Base-by-base conservation (phyloP, 1,140 invertebrate genomes). In the Drosophila paulistorum region DNA sequence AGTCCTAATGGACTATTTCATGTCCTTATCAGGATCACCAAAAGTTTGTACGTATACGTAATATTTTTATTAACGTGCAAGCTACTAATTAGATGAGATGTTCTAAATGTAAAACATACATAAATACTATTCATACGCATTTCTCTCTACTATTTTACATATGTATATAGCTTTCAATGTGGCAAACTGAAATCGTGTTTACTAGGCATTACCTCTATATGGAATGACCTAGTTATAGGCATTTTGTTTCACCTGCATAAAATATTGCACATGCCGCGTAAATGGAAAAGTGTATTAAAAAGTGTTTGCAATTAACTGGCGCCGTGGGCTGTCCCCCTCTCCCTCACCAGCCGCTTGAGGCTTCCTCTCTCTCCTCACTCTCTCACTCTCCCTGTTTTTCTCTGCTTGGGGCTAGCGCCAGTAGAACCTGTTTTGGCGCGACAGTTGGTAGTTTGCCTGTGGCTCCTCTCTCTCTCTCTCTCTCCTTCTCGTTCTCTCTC, bases 271-370 rank as follows among this genome's bases (percentile, higher is more conserved):
- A 66, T 60, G 10, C 63, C 61, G 42, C 9, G 23, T 14, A n/a
- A 58, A 66, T 30, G 42, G 6, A 42, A 66, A 64, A 68, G 70
- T 66, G 77, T 73, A 75, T 81, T 65, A 45, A 77, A 73, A 79
- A 79, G 80, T 81, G 67, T 90, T 90, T 90, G 87, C 86, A 90
- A 90, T 90, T 90, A 90, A 87, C 80, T 90, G 87, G 87, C 87
- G 87, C 87, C 87, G 84, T 77, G 63, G 85, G 85, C 84, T 84
- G 75, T 81, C 63, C 68, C 60, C 55, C 61, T 54, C 51, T 30
- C 30, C 10, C 35, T 42, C 30, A 30, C 30, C 6, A 30, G 69
- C 62, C 23, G 45, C 45, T 51, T 23, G 9, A 51, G 45, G 45
- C 42, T 23, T 33, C 57, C 33, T 51, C 33, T 64, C 48, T 7